Evolutionary conservation across 2,797 vertebrate species (phyloP).

Genomic region (Rhabdomys pumilio): DNA sequence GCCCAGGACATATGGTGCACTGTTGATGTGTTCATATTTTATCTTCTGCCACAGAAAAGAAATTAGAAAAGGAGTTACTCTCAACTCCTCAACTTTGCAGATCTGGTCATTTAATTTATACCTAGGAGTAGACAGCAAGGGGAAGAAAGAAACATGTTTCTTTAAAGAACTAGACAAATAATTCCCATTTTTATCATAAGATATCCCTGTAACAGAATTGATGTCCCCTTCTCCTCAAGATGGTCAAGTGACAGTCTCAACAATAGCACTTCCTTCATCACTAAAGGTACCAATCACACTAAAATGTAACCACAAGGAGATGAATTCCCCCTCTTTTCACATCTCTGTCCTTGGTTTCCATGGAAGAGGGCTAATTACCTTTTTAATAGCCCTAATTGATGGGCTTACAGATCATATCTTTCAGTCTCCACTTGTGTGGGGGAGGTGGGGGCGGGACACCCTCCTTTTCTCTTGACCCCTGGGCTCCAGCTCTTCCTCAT

Average conservation of each 20-base stretch:
- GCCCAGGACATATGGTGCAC: slow-evolving; percentile 33
- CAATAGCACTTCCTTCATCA: slow-evolving; percentile 2
- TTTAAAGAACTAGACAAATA: slow-evolving; percentile 42
- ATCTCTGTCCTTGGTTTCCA: slow-evolving; percentile 87
- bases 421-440: slow-evolving; percentile 79
- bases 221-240: slow-evolving; percentile 31
- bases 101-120: slow-evolving; percentile 28
- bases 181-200: slow-evolving; percentile 18
- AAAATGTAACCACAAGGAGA: slow-evolving; percentile 84
- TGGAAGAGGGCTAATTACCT: slow-evolving; percentile 90
- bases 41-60: slow-evolving; percentile 58
- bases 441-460: slow-evolving; percentile 60
- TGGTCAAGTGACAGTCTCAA: neutral
- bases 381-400: slow-evolving; percentile 89
- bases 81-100: neutral
- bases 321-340: slow-evolving; percentile 81
- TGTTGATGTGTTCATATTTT: slow-evolving; percentile 44
- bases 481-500: slow-evolving; percentile 75
- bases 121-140: neutral
- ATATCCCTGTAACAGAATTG: slow-evolving; percentile 32
- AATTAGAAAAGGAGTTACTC: neutral
- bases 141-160: neutral
- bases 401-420: slow-evolving; percentile 83
- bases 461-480: slow-evolving; percentile 83
- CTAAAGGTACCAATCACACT: slow-evolving; percentile 70